phyloP scores from a whole-genome alignment of 2,888 invertebrate species.

The Aleiodes leptofemur region DNA sequence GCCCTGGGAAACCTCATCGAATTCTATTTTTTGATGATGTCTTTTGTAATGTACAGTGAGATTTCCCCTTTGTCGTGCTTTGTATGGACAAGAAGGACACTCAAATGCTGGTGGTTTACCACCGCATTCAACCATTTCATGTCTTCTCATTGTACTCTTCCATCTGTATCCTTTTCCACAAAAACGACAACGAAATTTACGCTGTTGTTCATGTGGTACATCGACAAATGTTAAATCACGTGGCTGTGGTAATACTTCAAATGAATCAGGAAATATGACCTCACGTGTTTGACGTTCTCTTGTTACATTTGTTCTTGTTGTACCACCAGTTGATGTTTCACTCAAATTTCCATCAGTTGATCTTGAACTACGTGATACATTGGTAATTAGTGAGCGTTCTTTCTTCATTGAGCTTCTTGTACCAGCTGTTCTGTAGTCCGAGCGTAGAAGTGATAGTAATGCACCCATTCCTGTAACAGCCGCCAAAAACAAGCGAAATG shows the following conservation, averaged over 20 bases:
- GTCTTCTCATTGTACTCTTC: slow-evolving; percentile 89
- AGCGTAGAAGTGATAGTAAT: slow-evolving; percentile 69
- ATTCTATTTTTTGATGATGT: slow-evolving; percentile 79
- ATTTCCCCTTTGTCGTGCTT: slow-evolving; percentile 89
- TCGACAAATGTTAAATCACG: slow-evolving; percentile 75
- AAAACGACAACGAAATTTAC: slow-evolving; percentile 87
- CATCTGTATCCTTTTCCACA: slow-evolving; percentile 91
- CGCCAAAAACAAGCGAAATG: slow-evolving; percentile 63
- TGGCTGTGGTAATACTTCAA: slow-evolving; percentile 73
- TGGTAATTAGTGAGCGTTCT: slow-evolving; percentile 52
- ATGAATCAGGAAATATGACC: slow-evolving; percentile 73
- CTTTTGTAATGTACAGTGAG: slow-evolving; percentile 88
- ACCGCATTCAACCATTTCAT: slow-evolving; percentile 90
- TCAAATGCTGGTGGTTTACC: slow-evolving; percentile 89
- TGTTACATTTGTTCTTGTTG: slow-evolving; percentile 50
- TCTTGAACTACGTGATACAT: slow-evolving; percentile 56
- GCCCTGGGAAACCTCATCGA: slow-evolving; percentile 61
- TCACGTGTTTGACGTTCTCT: slow-evolving; percentile 64
- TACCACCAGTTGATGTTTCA: slow-evolving; percentile 60
- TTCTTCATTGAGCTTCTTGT: slow-evolving; percentile 50
- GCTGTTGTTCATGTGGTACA: slow-evolving; percentile 77
- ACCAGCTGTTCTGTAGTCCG: slow-evolving; percentile 65
- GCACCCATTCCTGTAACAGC: slow-evolving; percentile 74
- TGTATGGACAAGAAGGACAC: slow-evolving; percentile 87
- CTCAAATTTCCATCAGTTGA: slow-evolving; percentile 58